These are phyloP conservation scores for Cacoxenus indagator DNA, from an alignment of 2,888 invertebrate species.

Conservation along the genomic window DNA sequence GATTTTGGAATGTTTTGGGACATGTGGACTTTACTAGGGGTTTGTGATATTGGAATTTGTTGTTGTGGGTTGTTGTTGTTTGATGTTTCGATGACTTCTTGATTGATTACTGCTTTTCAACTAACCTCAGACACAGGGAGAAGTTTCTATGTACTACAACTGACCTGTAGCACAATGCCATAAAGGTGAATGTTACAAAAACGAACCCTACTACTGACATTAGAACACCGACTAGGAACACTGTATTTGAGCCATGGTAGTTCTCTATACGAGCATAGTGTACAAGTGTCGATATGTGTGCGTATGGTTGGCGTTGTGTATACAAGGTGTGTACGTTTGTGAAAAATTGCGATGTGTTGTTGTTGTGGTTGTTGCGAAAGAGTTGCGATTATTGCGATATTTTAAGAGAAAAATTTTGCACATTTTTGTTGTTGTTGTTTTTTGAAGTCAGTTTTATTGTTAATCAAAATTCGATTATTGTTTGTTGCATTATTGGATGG, in stretches of 20 bases:
- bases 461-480: no score
- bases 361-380: no score
- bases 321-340: background rate
- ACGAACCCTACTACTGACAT: constrained; percentile 99
- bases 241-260: constrained; percentile 97
- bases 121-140: constrained; percentile 99
- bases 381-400: no score
- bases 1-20: constrained; percentile 28
- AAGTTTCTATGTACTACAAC: constrained; percentile 99
- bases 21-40: constrained; percentile 36
- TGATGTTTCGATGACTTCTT: constrained; percentile 46
- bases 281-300: constrained; percentile 19
- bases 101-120: constrained; percentile 82
- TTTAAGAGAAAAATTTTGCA: no score
- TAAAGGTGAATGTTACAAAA: constrained; percentile 98
- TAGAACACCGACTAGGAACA: constrained; percentile 97
- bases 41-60: constrained; percentile 14
- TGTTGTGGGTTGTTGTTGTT: constrained; percentile 37
- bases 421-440: constrained; percentile 22
- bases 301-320: constrained; percentile 17
- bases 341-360: background rate
- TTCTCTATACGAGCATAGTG: constrained; percentile 79
- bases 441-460: background rate
- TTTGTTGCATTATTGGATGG: no score
- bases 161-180: constrained; percentile 99